phyloP scores from a whole-genome alignment of 2,113 vertebrate species.

The Carassius carassius region DNA sequence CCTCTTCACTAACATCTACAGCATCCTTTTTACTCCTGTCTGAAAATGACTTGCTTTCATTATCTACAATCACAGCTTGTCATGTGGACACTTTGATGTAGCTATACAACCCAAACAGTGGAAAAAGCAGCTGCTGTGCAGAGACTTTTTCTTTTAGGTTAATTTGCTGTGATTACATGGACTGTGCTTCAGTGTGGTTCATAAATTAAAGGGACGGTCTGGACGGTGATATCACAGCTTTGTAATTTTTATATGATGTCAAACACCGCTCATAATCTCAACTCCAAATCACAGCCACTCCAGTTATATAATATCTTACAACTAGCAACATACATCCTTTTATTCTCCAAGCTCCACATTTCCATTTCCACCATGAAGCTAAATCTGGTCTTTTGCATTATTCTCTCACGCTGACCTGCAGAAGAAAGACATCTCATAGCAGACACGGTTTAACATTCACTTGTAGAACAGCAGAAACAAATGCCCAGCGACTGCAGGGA shows the following conservation, averaged over 20 bases:
- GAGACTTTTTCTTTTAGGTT: background rate
- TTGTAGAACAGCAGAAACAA: background rate
- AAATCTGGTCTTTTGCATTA: background rate
- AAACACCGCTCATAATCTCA: background rate
- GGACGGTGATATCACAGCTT: background rate
- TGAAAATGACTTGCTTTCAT: background rate
- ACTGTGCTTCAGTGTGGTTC: background rate
- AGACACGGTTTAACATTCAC: background rate
- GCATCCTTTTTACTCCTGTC: background rate
- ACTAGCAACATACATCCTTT: background rate
- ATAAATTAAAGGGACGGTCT: background rate
- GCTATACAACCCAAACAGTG: background rate
- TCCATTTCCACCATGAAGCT: background rate
- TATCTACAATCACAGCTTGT: slow-evolving; percentile 9
- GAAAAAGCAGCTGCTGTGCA: background rate
- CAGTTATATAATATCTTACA: background rate
- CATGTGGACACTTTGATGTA: slow-evolving; percentile 7
- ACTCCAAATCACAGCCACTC: background rate
- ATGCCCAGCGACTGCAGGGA: background rate
- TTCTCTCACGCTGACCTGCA: background rate
- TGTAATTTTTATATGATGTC: background rate
- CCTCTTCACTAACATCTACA: background rate
- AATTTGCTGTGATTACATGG: background rate
- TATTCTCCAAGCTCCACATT: background rate
- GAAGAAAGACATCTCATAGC: background rate